Evolutionary conservation across 2,888 invertebrate genomes (phyloP).

Genomic region (Amblyteles armatorius): DNA sequence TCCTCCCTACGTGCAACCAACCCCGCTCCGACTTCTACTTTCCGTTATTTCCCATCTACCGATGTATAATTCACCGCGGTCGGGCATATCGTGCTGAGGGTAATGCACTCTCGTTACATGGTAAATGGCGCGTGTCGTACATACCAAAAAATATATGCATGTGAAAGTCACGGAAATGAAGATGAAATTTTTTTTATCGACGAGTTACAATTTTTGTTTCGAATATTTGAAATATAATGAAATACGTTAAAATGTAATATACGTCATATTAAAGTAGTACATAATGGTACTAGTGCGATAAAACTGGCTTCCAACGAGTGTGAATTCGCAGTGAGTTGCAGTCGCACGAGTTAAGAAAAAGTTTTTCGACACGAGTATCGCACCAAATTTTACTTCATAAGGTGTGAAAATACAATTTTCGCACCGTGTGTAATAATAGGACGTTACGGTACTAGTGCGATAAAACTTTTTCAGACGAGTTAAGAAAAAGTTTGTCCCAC

Average conservation of each 20-base stretch:
- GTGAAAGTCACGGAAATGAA: neutral
- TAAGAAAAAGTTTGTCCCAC: too few relatives aligned
- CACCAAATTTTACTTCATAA: too few relatives aligned
- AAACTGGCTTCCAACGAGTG: too few relatives aligned
- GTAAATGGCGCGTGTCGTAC: constrained; percentile 24
- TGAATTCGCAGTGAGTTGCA: too few relatives aligned
- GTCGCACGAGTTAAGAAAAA: too few relatives aligned
- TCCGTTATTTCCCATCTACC: constrained; percentile 66
- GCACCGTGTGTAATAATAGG: too few relatives aligned
- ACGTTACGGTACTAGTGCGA: too few relatives aligned
- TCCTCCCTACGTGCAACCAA: constrained; percentile 50
- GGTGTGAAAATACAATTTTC: too few relatives aligned
- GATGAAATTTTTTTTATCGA: constrained; percentile 16
- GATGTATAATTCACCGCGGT: constrained; percentile 76
- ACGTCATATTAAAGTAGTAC: too few relatives aligned
- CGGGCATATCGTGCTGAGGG: constrained; percentile 58
- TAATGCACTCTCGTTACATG: constrained; percentile 64
- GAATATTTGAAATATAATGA: neutral
- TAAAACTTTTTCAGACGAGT: too few relatives aligned
- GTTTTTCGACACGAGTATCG: too few relatives aligned
- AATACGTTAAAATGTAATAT: neutral
- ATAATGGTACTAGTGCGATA: too few relatives aligned
- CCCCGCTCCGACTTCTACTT: constrained; percentile 51
- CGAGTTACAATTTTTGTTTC: constrained; percentile 41
- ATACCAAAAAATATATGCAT: neutral